phyloP scores from a whole-genome alignment of 2,888 invertebrate genomes.

The Oxyscelio sp. region DNA sequence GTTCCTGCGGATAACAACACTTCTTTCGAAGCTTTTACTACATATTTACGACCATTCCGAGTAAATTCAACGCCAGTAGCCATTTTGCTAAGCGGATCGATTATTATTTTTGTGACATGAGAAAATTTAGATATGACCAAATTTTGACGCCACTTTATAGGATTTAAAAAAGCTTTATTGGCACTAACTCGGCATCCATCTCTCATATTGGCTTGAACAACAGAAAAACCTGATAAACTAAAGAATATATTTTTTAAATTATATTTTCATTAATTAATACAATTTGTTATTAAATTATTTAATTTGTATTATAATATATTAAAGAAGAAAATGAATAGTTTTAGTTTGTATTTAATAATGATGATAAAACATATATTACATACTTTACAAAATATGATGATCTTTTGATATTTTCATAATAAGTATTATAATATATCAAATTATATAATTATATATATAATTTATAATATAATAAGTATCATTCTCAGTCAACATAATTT shows the following conservation, averaged over 20 bases:
- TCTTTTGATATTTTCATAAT: too few species aligned
- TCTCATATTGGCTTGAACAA: slow-evolving; percentile 92
- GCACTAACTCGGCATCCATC: slow-evolving; percentile 94
- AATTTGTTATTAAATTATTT: too few species aligned
- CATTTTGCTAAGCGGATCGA: slow-evolving; percentile 90
- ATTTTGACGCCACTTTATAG: slow-evolving; percentile 91
- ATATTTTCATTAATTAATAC: slow-evolving; percentile 1
- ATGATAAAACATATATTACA: too few species aligned
- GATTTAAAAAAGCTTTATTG: slow-evolving; percentile 93
- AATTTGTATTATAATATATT: not conserved
- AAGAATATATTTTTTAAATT: too few species aligned
- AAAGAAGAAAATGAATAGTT: too few species aligned
- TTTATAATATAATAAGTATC: too few species aligned
- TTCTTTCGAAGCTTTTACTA: slow-evolving; percentile 91
- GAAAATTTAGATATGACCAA: slow-evolving; percentile 92
- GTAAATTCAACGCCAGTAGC: slow-evolving; percentile 92
- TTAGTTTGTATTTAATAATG: too few species aligned
- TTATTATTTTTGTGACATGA: slow-evolving; percentile 91
- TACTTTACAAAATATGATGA: too few species aligned
- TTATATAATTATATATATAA: too few species aligned
- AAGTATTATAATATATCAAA: too few species aligned
- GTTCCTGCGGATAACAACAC: slow-evolving; percentile 94
- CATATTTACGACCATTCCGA: slow-evolving; percentile 90
- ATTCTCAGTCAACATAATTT: not conserved
- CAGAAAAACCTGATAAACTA: slow-evolving; percentile 91